Percentiles rank a stretch among this genome's conserved stretches.
Conservation (phyloP, 2,888 invertebrate genomes). For the Cephus runcator region DNA sequence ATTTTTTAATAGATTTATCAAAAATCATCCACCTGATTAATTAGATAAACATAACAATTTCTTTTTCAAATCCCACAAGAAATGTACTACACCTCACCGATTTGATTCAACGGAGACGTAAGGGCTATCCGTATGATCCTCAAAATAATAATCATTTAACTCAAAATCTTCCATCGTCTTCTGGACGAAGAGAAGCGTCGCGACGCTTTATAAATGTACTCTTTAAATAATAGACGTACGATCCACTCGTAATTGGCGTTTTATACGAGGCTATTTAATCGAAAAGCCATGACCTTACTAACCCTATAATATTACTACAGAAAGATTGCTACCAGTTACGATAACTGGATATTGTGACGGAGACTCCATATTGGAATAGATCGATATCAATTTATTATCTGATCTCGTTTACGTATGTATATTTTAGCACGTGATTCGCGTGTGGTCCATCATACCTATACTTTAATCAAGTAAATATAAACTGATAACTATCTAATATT, state of each 20-base stretch:
- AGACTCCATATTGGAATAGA: background rate
- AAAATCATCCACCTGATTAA: background rate
- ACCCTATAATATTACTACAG: background rate
- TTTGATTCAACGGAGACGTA: background rate
- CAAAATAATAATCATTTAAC: slow-evolving; percentile 10
- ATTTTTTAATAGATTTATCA: background rate
- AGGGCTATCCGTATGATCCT: slow-evolving; percentile 1
- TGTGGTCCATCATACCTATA: background rate
- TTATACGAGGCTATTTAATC: background rate
- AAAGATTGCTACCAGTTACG: background rate
- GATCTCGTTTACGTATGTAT: background rate
- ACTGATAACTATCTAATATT: background rate
- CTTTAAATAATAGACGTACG: background rate
- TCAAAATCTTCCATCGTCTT: slow-evolving; percentile 13
- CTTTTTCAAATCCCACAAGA: background rate
- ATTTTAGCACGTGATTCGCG: background rate
- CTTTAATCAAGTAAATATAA: background rate
- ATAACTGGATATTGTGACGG: background rate
- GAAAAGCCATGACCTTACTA: slow-evolving; percentile 3
- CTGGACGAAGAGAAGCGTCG: background rate
- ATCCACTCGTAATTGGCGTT: background rate
- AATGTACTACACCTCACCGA: slow-evolving; percentile 4
- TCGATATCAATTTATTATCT: slow-evolving; percentile 11
- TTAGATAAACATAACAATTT: background rate
- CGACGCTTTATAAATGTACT: background rate